Percentiles rank a stretch among this genome's conserved stretches.
These are phyloP conservation scores for Aethes cnicana DNA, from an alignment of 2,888 invertebrate species.

Conservation along the genomic window DNA sequence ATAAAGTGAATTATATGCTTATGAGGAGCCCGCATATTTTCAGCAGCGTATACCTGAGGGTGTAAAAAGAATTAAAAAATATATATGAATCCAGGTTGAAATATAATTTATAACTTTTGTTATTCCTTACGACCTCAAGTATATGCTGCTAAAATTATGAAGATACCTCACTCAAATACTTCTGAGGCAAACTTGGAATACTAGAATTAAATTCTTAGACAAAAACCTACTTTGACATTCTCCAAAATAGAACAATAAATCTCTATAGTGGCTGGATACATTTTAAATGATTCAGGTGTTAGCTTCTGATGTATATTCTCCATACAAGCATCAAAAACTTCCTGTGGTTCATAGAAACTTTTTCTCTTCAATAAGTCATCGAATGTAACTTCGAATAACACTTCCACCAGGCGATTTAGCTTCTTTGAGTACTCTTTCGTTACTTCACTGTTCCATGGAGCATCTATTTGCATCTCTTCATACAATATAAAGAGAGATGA, in stretches of 20 bases:
- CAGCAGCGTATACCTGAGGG: no score
- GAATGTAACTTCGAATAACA: constrained; percentile 46
- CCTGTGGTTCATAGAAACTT: constrained; percentile 49
- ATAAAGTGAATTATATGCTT: no score
- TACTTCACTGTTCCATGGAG: constrained; percentile 54
- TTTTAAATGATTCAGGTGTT: constrained; percentile 56
- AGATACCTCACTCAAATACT: no score
- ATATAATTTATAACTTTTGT: no score
- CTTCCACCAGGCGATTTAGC: constrained; percentile 51
- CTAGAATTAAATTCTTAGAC: no score
- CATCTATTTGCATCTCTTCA: constrained; percentile 51
- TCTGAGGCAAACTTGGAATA: no score
- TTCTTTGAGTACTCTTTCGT: constrained; percentile 45
- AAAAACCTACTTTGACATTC: constrained; percentile 49
- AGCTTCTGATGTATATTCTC: constrained; percentile 57
- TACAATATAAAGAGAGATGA: constrained; percentile 55
- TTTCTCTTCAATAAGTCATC: constrained; percentile 44
- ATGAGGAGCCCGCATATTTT: no score
- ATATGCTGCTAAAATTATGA: no score
- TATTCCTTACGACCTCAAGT: no score
- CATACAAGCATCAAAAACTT: constrained; percentile 60
- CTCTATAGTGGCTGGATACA: constrained; percentile 62
- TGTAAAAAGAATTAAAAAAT: no score
- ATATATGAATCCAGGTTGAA: no score
- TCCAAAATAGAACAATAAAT: constrained; percentile 55